phyloP scores from a whole-genome alignment of 2,888 invertebrate species.

The Subacronicta megacephala region DNA sequence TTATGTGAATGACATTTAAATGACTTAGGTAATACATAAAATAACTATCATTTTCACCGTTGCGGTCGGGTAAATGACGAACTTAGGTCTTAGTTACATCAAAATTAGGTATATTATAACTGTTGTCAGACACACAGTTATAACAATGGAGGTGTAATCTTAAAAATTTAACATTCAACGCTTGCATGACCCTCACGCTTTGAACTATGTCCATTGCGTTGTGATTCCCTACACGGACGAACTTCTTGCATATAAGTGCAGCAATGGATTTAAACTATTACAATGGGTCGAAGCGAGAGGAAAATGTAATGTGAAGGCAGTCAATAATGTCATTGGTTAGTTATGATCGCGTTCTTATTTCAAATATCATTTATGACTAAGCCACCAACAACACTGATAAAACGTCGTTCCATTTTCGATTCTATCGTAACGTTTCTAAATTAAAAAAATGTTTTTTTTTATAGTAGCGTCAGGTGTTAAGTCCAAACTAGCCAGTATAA shows the following conservation, averaged over 20 bases:
- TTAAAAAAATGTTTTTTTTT: conserved; percentile 5
- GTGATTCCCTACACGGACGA: conserved; percentile 26
- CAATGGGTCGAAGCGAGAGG: not conserved
- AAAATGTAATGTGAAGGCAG: not conserved
- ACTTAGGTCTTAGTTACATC: not conserved
- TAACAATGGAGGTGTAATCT: conserved; percentile 28
- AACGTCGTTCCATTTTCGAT: not conserved
- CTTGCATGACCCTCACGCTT: conserved; percentile 38
- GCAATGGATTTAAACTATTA: conserved; percentile 26
- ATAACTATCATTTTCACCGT: not conserved
- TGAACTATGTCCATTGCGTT: conserved; percentile 39
- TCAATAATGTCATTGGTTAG: not conserved
- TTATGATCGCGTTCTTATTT: conserved; percentile 1
- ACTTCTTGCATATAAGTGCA: conserved; percentile 32
- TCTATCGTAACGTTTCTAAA: not conserved
- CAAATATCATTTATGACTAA: not conserved
- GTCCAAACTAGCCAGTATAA: conserved; percentile 43
- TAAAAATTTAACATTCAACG: conserved; percentile 29
- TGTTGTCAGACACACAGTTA: not conserved
- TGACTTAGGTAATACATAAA: too few species aligned
- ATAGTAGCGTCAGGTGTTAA: conserved; percentile 27
- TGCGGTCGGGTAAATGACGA: not conserved
- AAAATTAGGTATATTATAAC: not conserved
- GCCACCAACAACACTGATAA: too few species aligned
- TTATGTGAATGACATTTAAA: too few species aligned